phyloP scores from a whole-genome alignment of 1,140 invertebrate genomes.

The Mylabris phalerata region DNA sequence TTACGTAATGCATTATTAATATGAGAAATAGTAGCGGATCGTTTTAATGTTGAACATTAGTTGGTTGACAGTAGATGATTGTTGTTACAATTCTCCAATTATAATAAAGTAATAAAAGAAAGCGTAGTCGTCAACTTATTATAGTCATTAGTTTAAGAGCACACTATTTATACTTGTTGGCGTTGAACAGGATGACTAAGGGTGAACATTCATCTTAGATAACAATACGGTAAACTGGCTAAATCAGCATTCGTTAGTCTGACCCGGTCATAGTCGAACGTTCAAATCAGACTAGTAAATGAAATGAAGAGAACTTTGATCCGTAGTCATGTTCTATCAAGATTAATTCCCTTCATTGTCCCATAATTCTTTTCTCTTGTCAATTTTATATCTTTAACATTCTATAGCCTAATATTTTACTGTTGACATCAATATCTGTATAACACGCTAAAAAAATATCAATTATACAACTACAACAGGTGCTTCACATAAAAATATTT shows the following conservation, averaged over 20 bases:
- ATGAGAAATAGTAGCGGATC: slow-evolving; percentile 9
- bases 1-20: slow-evolving; percentile 5
- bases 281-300: slow-evolving; percentile 8
- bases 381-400: neutral
- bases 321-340: neutral
- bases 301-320: neutral
- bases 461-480: no score
- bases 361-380: neutral
- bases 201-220: slow-evolving; percentile 24
- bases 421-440: no score
- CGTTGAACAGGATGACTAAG: slow-evolving; percentile 22
- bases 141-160: slow-evolving; percentile 20
- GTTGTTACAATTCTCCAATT: slow-evolving; percentile 10
- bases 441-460: no score
- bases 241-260: slow-evolving; percentile 25
- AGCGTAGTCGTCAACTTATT: slow-evolving; percentile 15
- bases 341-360: neutral
- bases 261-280: slow-evolving; percentile 1
- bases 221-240: slow-evolving; percentile 29
- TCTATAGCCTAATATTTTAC: neutral
- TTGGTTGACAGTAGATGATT: slow-evolving; percentile 7
- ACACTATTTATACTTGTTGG: slow-evolving; percentile 24
- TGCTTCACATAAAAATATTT: no score
- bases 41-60: slow-evolving; percentile 8
- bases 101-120: slow-evolving; percentile 20